Conservation (phyloP, 2,888 invertebrate genomes). For the Acleris laterana region DNA sequence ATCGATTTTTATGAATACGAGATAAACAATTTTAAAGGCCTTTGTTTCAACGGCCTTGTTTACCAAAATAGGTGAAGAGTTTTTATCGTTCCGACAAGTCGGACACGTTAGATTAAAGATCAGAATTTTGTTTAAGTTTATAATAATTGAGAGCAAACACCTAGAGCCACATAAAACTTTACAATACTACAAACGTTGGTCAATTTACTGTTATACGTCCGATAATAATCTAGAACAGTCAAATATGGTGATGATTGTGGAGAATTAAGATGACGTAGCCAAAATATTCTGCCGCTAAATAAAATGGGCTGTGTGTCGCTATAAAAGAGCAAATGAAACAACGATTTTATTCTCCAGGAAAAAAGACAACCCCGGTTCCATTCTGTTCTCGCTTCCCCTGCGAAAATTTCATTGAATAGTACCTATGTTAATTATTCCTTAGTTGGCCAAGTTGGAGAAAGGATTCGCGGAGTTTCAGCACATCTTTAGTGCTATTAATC, state of each 20-base stretch:
- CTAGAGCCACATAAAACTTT: neutral
- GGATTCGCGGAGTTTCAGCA: conserved; percentile 53
- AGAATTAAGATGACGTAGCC: conserved; percentile 17
- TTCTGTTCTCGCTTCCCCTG: conserved; percentile 62
- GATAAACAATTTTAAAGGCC: neutral
- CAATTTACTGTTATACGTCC: conserved; percentile 23
- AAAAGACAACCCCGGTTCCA: conserved; percentile 61
- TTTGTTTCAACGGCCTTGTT: conserved; percentile 1
- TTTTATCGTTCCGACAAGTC: neutral
- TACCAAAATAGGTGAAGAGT: neutral
- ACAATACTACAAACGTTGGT: conserved; percentile 3
- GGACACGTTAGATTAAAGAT: conserved; percentile 1
- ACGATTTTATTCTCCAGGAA: conserved; percentile 64
- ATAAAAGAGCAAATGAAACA: conserved; percentile 64
- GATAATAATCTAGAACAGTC: conserved; percentile 27
- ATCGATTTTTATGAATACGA: neutral
- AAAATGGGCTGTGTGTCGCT: conserved; percentile 45
- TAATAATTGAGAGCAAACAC: conserved; percentile 2
- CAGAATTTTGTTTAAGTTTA: neutral
- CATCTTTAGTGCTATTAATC: conserved; percentile 58
- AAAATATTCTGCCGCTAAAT: conserved; percentile 23
- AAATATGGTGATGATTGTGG: conserved; percentile 13
- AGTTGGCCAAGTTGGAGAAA: conserved; percentile 45
- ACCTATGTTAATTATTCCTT: conserved; percentile 40
- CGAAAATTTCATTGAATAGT: conserved; percentile 68